A percentile compares a stretch with the other conserved stretches of the same genome.
These are phyloP conservation scores for Dichetophora obliterata DNA, from an alignment of 2,888 invertebrate species.

Conservation along the genomic window DNA sequence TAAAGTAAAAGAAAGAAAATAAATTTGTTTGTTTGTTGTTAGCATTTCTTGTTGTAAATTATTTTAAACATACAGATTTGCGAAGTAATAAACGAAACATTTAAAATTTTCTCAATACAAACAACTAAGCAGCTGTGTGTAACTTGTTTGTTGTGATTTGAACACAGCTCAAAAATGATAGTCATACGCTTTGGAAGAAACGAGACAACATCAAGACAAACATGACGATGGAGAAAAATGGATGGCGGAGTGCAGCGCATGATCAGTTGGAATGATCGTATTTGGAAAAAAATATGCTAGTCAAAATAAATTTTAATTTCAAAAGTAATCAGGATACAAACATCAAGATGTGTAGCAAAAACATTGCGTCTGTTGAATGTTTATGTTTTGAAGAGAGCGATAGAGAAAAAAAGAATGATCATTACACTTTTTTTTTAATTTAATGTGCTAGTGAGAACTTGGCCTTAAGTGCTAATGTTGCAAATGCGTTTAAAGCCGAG, in stretches of 20 bases:
- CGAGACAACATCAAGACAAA: background rate
- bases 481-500: background rate
- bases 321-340: background rate
- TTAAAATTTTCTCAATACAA: conserved; percentile 6
- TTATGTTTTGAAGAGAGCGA: background rate
- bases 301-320: background rate
- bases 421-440: background rate
- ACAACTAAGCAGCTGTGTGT: conserved; percentile 35
- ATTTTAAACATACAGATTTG: conserved; percentile 27
- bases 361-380: conserved; percentile 23
- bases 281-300: conserved; percentile 5
- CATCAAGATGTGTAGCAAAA: background rate
- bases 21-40: conserved; percentile 58
- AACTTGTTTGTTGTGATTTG: conserved; percentile 23
- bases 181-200: conserved; percentile 17
- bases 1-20: conserved; percentile 42
- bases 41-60: conserved; percentile 51
- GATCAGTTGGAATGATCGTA: conserved; percentile 1
- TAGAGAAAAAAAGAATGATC: background rate
- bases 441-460: background rate
- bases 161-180: conserved; percentile 28
- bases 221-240: conserved; percentile 1
- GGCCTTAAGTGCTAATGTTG: background rate
- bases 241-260: conserved; percentile 13
- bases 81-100: conserved; percentile 19